These are phyloP conservation scores for Sitta europaea DNA, from an alignment of 2,113 vertebrate species.

Conservation along the genomic window DNA sequence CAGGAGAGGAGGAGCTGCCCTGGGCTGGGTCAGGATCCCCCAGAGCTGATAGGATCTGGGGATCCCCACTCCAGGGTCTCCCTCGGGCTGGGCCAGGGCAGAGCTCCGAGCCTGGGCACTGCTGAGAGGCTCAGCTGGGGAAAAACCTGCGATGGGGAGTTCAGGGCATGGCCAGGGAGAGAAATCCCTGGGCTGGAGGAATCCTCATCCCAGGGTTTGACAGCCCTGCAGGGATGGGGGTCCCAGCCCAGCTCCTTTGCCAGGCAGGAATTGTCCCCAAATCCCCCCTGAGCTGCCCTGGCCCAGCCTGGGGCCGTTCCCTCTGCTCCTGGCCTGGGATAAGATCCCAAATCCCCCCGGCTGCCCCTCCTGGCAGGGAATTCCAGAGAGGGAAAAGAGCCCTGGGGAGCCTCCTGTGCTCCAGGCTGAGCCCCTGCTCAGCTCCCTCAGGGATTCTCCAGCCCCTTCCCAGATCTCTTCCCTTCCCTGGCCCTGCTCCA, in stretches of 20 bases:
- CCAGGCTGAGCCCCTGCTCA: background rate
- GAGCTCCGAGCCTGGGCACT: rapidly evolving
- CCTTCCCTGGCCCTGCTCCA: rapidly evolving
- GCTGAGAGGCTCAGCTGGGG: background rate
- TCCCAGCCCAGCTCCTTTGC: rapidly evolving
- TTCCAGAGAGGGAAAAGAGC: background rate
- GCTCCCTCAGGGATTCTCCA: background rate
- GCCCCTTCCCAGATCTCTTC: background rate
- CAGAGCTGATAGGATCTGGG: rapidly evolving
- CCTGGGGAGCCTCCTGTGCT: background rate
- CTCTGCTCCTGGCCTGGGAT: too few species aligned
- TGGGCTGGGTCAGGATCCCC: background rate
- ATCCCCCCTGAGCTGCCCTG: background rate
- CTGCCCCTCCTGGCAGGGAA: too few species aligned
- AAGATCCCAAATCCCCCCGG: too few species aligned
- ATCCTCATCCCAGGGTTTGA: too few species aligned
- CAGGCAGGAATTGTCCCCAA: background rate
- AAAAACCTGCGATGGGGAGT: too few species aligned
- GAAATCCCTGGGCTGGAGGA: too few species aligned
- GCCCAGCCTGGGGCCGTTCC: background rate
- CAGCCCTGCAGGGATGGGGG: background rate
- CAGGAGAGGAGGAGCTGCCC: background rate
- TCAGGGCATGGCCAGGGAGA: too few species aligned
- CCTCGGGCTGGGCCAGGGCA: background rate
- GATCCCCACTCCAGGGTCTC: rapidly evolving